Evolutionary conservation across 2,113 vertebrate species (phyloP).

Genomic region (Chionomys nivalis): DNA sequence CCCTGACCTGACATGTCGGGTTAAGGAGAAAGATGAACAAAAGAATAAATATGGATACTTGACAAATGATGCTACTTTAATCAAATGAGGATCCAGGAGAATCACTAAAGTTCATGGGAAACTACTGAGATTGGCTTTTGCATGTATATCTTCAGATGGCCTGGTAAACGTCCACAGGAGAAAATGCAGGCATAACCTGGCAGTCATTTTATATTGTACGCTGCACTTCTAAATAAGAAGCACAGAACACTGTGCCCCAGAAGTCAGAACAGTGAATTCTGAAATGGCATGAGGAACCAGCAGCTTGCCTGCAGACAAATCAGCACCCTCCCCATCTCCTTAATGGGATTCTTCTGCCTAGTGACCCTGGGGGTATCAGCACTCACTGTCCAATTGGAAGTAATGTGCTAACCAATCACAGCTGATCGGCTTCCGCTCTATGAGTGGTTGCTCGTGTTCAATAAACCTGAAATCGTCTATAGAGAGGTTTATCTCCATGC

Average conservation of each 20-base stretch:
- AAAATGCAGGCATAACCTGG: background rate
- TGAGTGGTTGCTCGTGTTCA: background rate
- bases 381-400: background rate
- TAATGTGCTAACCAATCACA: background rate
- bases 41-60: background rate
- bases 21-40: background rate
- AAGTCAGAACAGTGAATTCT: background rate
- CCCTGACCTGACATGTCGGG: background rate
- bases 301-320: background rate
- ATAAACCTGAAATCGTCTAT: background rate
- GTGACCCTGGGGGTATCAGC: background rate
- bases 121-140: background rate
- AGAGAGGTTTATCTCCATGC: background rate
- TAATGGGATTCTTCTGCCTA: background rate
- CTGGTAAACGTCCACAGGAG: background rate
- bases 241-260: background rate
- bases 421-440: background rate
- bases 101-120: constrained; percentile 21
- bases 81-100: background rate
- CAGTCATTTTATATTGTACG: background rate
- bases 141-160: background rate
- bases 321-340: background rate
- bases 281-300: background rate
- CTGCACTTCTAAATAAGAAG: background rate
- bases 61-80: background rate